Evolutionary conservation across 2,888 invertebrate genomes (phyloP).

Genomic region (Eristalis pertinax): DNA sequence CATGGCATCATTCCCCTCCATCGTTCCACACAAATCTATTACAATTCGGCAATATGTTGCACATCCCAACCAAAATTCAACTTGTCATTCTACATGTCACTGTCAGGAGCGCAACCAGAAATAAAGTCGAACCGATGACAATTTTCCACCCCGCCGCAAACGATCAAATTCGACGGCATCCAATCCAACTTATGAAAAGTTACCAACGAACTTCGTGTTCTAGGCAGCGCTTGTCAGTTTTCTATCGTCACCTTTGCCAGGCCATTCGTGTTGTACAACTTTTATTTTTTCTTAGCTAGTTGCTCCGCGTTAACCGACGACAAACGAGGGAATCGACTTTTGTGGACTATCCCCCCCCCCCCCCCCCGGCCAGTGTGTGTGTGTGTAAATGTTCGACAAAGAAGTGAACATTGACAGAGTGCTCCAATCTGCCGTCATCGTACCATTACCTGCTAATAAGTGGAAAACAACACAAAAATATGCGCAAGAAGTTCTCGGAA

Average conservation of each 20-base stretch:
- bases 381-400: conserved; percentile 26
- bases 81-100: conserved; percentile 31
- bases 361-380: no score
- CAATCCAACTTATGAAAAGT: conserved; percentile 41
- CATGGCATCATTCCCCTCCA: background rate
- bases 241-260: background rate
- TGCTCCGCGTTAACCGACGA: background rate
- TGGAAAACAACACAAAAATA: conserved; percentile 15
- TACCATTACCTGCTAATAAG: background rate
- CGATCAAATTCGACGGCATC: background rate
- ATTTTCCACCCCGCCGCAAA: conserved; percentile 3
- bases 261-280: background rate
- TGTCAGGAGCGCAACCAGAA: conserved; percentile 7
- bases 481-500: conserved; percentile 39
- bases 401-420: conserved; percentile 30
- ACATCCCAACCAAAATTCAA: conserved; percentile 22
- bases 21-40: background rate
- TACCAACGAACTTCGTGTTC: conserved; percentile 29
- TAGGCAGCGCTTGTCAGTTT: background rate
- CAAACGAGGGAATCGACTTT: conserved; percentile 6
- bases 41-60: background rate
- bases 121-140: conserved; percentile 1
- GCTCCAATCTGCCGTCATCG: conserved; percentile 2
- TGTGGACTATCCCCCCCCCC: background rate
- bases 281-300: background rate